Evolutionary conservation across 2,113 vertebrate species (phyloP).

Genomic region (Fregetta grallaria): DNA sequence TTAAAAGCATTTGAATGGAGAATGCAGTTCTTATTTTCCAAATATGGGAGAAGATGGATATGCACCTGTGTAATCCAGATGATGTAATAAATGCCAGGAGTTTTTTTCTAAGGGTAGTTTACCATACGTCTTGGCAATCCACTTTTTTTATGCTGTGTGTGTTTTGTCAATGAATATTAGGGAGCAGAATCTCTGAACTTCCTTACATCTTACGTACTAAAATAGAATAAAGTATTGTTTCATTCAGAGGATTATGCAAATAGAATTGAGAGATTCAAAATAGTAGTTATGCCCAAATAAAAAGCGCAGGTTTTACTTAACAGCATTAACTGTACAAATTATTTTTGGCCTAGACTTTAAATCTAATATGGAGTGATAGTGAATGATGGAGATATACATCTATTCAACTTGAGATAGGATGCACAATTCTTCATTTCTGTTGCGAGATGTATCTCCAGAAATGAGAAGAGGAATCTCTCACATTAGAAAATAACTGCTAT

Average conservation of each 20-base stretch:
- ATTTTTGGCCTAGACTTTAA: background rate
- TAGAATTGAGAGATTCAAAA: background rate
- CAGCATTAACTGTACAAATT: background rate
- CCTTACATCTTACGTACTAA: background rate
- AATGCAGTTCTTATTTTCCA: slow-evolving; percentile 55
- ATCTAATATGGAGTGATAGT: background rate
- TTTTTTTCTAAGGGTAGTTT: background rate
- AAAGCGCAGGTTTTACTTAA: background rate
- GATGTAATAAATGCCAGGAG: background rate
- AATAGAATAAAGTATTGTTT: background rate
- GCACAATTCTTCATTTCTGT: background rate
- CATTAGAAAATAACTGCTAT: background rate
- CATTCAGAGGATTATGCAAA: background rate
- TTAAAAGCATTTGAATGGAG: slow-evolving; percentile 49
- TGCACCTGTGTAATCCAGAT: slow-evolving; percentile 41
- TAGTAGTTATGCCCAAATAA: background rate
- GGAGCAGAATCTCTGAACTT: background rate
- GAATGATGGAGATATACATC: background rate
- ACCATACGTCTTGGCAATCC: background rate
- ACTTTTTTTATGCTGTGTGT: background rate
- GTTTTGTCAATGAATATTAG: background rate
- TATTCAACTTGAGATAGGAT: background rate
- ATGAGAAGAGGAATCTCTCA: background rate
- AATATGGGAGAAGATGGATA: slow-evolving; percentile 24
- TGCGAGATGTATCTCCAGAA: background rate